Percentiles rank a stretch among this genome's conserved stretches.
Evolutionary conservation across 2,113 vertebrate genomes (phyloP).

Genomic region (Dunckerocampus dactyliophorus): DNA sequence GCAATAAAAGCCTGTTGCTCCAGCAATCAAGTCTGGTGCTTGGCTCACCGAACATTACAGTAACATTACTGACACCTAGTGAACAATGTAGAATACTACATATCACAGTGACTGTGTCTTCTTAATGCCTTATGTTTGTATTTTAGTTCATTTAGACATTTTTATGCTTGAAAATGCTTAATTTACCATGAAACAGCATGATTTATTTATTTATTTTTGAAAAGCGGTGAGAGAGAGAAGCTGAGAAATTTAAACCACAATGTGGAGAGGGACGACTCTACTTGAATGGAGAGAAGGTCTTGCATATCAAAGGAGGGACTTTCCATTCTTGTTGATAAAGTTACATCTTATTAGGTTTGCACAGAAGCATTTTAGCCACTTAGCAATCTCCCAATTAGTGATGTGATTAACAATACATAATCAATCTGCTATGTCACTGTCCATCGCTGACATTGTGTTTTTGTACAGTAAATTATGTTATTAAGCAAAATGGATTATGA

Average conservation of each 20-base stretch:
- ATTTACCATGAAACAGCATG: too few relatives aligned
- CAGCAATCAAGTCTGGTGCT: too few relatives aligned
- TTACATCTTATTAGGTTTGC: conserved; percentile 30
- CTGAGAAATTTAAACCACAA: not conserved
- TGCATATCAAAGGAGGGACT: not conserved
- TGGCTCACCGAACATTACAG: too few relatives aligned
- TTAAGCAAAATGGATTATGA: conserved; percentile 52
- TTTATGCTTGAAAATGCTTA: too few relatives aligned
- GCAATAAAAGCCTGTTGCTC: too few relatives aligned
- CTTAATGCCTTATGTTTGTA: too few relatives aligned
- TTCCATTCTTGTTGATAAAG: conserved; percentile 21
- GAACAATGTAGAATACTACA: too few relatives aligned
- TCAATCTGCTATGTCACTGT: conserved; percentile 40
- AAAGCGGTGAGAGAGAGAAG: not conserved
- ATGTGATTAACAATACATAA: conserved; percentile 43
- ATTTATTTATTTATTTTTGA: too few relatives aligned
- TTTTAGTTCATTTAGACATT: too few relatives aligned
- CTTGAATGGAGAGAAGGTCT: too few relatives aligned
- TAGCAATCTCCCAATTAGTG: not conserved
- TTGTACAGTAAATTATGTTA: conserved; percentile 44
- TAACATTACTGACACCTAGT: too few relatives aligned
- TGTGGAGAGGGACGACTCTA: not conserved
- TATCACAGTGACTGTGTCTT: too few relatives aligned
- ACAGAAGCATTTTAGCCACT: not conserved
- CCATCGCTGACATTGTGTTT: conserved; percentile 42